phyloP scores from a whole-genome alignment of 2,113 vertebrate genomes.

The Microtus ochrogaster region DNA sequence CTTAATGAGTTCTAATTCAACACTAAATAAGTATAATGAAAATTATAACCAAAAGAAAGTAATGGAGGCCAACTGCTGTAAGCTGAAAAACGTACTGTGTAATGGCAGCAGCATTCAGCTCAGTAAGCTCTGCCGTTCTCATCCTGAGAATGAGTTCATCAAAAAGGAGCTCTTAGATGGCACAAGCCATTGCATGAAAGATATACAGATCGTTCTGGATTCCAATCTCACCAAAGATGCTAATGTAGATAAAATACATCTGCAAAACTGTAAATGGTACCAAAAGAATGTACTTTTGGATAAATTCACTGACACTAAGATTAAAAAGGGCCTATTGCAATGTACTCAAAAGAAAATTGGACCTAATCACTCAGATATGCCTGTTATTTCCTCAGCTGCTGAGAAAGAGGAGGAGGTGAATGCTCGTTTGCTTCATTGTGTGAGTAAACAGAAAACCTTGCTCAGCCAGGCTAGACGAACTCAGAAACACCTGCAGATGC shows the following conservation, averaged over 20 bases:
- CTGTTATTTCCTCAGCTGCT: constrained; percentile 69
- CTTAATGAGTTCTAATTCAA: constrained; percentile 86
- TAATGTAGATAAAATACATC: constrained; percentile 80
- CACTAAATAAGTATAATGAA: constrained; percentile 84
- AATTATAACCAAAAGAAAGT: constrained; percentile 79
- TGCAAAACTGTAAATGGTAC: constrained; percentile 83
- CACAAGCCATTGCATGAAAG: constrained; percentile 76
- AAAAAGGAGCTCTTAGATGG: constrained; percentile 83
- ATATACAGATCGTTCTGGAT: constrained; percentile 80
- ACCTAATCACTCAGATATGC: constrained; percentile 77
- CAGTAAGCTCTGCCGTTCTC: constrained; percentile 83
- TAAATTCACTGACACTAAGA: constrained; percentile 80
- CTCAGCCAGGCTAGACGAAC: constrained; percentile 87
- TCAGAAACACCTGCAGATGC: constrained; percentile 90
- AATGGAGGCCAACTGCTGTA: constrained; percentile 82
- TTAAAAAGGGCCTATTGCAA: constrained; percentile 82
- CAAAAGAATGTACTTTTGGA: constrained; percentile 83
- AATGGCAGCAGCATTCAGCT: constrained; percentile 83
- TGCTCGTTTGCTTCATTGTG: constrained; percentile 85
- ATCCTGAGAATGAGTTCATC: constrained; percentile 84
- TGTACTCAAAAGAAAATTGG: constrained; percentile 77
- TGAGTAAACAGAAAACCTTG: constrained; percentile 89
- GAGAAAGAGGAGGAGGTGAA: constrained; percentile 84
- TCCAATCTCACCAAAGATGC: constrained; percentile 79
- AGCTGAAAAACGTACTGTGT: constrained; percentile 82